phyloP scores from a whole-genome alignment of 2,113 vertebrate genomes.

The Cygnus buccinator region DNA sequence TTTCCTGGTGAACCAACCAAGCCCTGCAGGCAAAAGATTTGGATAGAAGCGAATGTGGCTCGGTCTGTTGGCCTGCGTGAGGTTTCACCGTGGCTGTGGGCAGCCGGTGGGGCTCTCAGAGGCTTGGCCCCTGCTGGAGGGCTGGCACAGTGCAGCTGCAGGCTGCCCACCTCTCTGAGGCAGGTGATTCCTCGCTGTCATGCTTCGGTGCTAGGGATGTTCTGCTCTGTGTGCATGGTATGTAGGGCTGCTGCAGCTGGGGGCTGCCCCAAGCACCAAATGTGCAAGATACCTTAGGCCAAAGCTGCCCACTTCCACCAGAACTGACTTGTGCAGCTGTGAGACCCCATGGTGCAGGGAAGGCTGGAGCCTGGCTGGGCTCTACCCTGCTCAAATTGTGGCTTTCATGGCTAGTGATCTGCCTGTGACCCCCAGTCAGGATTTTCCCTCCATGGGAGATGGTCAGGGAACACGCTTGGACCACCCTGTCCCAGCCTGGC shows the following conservation, averaged over 20 bases:
- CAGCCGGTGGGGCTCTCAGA: neutral
- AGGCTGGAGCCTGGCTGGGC: neutral
- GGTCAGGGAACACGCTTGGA: accelerated
- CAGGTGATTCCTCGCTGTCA: neutral
- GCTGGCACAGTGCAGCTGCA: neutral
- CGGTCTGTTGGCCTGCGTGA: neutral
- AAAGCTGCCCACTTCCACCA: neutral
- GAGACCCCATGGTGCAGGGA: neutral
- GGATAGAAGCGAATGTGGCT: neutral
- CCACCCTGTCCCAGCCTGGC: too few relatives aligned
- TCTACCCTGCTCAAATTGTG: neutral
- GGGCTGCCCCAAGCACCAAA: neutral
- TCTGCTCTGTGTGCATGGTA: neutral
- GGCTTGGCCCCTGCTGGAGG: neutral
- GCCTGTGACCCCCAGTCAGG: neutral
- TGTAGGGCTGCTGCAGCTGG: neutral
- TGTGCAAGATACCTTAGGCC: neutral
- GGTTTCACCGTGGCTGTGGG: neutral
- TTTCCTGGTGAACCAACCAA: neutral
- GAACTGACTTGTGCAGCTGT: neutral
- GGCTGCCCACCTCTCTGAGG: neutral
- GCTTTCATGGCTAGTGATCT: neutral
- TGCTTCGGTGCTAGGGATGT: neutral
- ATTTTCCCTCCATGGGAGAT: neutral
- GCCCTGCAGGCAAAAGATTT: neutral